These are phyloP conservation scores for Aviceda subcristata DNA, from an alignment of 2,113 vertebrate species.

Conservation along the genomic window DNA sequence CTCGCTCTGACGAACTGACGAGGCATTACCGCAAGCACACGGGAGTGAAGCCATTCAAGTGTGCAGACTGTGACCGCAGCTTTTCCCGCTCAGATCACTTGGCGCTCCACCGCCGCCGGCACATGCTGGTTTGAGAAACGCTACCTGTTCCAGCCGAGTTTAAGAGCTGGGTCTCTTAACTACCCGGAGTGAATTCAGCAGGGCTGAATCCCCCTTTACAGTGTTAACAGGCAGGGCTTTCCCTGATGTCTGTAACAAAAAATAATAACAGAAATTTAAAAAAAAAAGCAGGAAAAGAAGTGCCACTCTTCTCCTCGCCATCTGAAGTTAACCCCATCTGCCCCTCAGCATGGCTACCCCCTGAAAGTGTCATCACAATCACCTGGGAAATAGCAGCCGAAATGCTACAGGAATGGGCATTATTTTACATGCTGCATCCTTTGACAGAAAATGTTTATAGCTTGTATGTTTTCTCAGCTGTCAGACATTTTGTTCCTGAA, in stretches of 20 bases:
- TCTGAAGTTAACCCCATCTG: constrained; percentile 58
- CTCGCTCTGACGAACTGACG: constrained; percentile 97
- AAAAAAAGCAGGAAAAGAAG: constrained; percentile 71
- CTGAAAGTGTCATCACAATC: constrained; percentile 61
- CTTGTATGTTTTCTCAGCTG: constrained; percentile 76
- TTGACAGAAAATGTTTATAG: constrained; percentile 72
- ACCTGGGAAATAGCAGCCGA: constrained; percentile 63
- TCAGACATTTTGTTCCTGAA: constrained; percentile 69
- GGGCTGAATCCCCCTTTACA: constrained; percentile 79
- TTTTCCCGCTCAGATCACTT: constrained; percentile 98
- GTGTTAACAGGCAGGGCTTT: constrained; percentile 75
- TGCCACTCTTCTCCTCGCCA: constrained; percentile 72
- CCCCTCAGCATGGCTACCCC: constrained; percentile 62
- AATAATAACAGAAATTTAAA: not conserved
- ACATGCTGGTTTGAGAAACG: constrained; percentile 93
- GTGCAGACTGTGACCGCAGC: constrained; percentile 98
- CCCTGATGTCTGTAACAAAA: constrained; percentile 69
- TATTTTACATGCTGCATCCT: constrained; percentile 70
- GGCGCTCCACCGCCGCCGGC: constrained; percentile 95
- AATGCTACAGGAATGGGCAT: constrained; percentile 72
- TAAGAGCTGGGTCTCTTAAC: constrained; percentile 80
- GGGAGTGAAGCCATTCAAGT: constrained; percentile 99
- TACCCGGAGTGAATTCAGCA: constrained; percentile 76
- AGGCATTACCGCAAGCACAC: constrained; percentile 99
- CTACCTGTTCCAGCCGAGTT: constrained; percentile 51